Evolutionary conservation across 1,140 invertebrate genomes (phyloP).

Genomic region (Rhizoglyphus robini): DNA sequence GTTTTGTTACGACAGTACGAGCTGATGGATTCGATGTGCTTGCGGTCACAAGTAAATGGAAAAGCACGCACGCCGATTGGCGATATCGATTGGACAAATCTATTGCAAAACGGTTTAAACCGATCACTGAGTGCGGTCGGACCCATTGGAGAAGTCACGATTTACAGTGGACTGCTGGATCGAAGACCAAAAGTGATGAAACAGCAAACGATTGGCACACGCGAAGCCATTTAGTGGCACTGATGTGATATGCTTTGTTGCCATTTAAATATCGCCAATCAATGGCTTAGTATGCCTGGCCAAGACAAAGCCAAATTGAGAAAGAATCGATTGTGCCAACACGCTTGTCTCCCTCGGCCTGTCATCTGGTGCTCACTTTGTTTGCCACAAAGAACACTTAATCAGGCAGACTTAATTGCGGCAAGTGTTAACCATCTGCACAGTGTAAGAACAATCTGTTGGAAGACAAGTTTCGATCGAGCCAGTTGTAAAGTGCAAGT

Average conservation of each 20-base stretch:
- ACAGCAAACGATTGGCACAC: not conserved
- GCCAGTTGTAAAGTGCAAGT: too few relatives aligned
- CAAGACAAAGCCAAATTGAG: not conserved
- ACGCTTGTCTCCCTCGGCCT: not conserved
- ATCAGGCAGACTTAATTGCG: constrained; percentile 9
- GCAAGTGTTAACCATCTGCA: not conserved
- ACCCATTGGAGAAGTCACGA: not conserved
- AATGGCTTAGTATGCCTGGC: not conserved
- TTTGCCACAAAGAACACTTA: not conserved
- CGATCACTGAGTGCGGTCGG: not conserved
- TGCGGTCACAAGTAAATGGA: not conserved
- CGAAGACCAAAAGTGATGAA: constrained; percentile 6
- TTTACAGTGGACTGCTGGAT: not conserved
- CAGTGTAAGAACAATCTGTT: not conserved
- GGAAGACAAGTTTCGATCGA: too few relatives aligned
- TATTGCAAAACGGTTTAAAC: not conserved
- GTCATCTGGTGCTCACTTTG: not conserved
- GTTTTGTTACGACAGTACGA: too few relatives aligned
- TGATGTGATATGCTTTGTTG: constrained; percentile 4
- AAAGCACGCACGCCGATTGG: not conserved
- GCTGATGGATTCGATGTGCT: too few relatives aligned
- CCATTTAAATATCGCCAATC: constrained; percentile 6
- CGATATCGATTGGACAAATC: constrained; percentile 5
- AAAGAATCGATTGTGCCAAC: constrained; percentile 3
- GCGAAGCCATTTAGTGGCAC: not conserved